phyloP scores from a whole-genome alignment of 1,140 invertebrate genomes.

The Euura saliciscinereae region DNA sequence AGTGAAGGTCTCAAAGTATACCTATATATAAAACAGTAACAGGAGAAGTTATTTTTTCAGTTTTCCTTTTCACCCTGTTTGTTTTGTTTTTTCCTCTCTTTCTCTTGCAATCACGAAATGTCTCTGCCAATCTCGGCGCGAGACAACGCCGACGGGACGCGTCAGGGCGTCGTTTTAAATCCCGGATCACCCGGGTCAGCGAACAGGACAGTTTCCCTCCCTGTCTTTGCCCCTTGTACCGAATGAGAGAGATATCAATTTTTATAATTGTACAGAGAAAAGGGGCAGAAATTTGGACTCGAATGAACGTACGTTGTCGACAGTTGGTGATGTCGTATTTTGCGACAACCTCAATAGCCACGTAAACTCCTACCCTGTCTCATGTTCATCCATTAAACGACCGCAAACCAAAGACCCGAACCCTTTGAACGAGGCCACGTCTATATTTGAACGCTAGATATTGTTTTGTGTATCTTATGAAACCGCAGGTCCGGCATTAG shows the following conservation, averaged over 20 bases:
- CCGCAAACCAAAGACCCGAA: constrained; percentile 6
- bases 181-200: constrained; percentile 5
- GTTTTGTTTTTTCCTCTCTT: neutral
- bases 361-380: neutral
- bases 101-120: neutral
- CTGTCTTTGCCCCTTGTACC: neutral
- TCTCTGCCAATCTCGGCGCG: constrained; percentile 1
- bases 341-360: neutral
- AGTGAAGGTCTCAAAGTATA: neutral
- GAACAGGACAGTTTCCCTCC: neutral
- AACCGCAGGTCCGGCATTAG: constrained; percentile 1
- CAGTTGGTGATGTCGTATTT: neutral
- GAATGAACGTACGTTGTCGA: neutral
- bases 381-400: neutral
- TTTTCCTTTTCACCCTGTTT: neutral
- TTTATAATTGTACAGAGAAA: neutral
- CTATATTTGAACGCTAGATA: constrained; percentile 7
- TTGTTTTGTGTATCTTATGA: constrained; percentile 6
- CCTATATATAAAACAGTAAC: neutral
- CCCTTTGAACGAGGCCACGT: neutral
- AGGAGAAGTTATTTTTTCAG: neutral
- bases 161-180: constrained; percentile 1
- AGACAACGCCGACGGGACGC: neutral
- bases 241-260: constrained; percentile 5
- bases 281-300: neutral